Evolutionary conservation across 30 jellyfish, hydroid and myxozoan species (phyloP), one percentile per base, ranked within the genome.

Genomic region (Chironex yamaguchii): DNA sequence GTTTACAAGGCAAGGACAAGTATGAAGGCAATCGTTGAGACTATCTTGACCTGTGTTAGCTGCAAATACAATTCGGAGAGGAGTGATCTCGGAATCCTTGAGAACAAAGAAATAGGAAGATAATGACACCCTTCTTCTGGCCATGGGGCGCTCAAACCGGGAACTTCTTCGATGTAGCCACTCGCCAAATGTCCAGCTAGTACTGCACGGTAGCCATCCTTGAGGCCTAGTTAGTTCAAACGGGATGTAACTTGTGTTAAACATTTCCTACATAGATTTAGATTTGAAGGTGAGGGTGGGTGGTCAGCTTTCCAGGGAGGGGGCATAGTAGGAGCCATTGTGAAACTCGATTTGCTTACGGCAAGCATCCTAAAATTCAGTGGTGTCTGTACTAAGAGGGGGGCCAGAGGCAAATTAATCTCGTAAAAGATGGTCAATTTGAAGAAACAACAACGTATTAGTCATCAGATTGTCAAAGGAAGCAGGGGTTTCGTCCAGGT

Each of bases 281-380:
- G 58, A 53, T 76, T 76, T 21, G 89, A 76, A 4, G 89, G 89
- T 33, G 34, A 76, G 31, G 89, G 80, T n/a, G 79, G 89, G 89
- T 76, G 89, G 89, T 76, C 78, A 76, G 79, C 2, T 48, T 76
- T 76, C 89, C 79, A 76, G 17, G 89, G 89, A 26, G 23, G 89
- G 78, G 1, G 79, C 80, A 49, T 14, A 54, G 35, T 51, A 52
- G 2, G 0, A 67, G 28, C 89, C 79, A 76, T 76, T 67, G 20
- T 79, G 66, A 30, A 76, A 76, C 34, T 76, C 89, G 22, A 51
- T 0, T 67, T 53, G 25, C 21, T 76, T 36, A 26, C 58, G 79
- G 30, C 62, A 76, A 52, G 62, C 36, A 27, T 76, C 67, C 11
- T 52, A 12, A 48, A 76, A 76, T 54, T 54, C 31, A 3, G 71